Evolutionary conservation across 2,888 invertebrate genomes (phyloP), one percentile per base, ranked within the genome.

Genomic region (Nemoura dubitans): DNA sequence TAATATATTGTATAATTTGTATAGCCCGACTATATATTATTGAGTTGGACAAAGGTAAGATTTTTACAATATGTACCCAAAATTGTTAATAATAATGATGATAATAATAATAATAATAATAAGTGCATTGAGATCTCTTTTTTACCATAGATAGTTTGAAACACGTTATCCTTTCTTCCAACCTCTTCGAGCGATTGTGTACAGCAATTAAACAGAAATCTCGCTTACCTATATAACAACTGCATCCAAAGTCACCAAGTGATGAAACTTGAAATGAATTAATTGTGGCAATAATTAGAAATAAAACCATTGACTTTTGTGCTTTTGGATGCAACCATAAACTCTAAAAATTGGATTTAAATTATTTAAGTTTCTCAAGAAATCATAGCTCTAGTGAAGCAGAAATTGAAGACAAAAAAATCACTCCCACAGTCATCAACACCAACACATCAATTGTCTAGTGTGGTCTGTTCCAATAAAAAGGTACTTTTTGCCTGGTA

Each of bases 101-200:
- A 59, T 59, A 59, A 59, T 59, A 10, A 59, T 59, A 3, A 59
- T 59, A 10, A 59, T 59, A 10, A 59, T 59, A 10, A 21, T 59
- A 59, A 59, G 10, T 59, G 59, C 59, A 59, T 59, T 59, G 59
- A 59, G 59, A 59, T 59, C 59, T 59, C 59, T 59, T 59, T 36
- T 59, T 59, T 59, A 59, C 59, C 59, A 10, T 59, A 59, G 2
- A 59, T 6, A 59, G 21, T 59, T 59, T 59, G 59, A 59, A 59
- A 21, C 59, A 59, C 16, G 59, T 7, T 59, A 59, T 21, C 14
- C 14, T 14, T 21, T 59, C 21, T 7, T 59, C 59, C 59, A 59
- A 21, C 59, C 59, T 59, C 59, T 21, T 16, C 21, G 59, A 59
- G 59, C 10, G 36, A 3, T 36, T 36, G 36, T 10, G 36, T 36